phyloP scores from a whole-genome alignment of 2,888 invertebrate genomes.

The Pteria penguin region DNA sequence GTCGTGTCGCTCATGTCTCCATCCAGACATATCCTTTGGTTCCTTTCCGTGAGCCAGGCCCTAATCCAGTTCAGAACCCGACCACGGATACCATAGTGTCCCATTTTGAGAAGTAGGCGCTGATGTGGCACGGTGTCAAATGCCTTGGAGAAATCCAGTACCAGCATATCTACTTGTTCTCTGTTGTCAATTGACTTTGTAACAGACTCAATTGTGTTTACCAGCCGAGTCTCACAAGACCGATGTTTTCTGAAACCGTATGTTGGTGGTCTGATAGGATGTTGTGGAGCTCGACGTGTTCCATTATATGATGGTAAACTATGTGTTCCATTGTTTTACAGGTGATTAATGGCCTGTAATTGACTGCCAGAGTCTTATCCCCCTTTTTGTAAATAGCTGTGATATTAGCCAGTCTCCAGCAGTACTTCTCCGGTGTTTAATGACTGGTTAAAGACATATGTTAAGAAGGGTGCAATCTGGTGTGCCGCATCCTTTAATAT shows the following conservation, averaged over 20 bases:
- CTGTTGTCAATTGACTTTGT: neutral
- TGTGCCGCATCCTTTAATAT: no score
- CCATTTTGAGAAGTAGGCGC: constrained; percentile 4
- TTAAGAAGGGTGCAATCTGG: no score
- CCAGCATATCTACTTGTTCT: neutral
- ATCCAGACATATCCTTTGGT: constrained; percentile 7
- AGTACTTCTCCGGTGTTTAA: neutral
- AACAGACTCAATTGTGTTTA: neutral
- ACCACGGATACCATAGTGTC: neutral
- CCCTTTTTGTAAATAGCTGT: neutral
- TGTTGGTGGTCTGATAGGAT: neutral
- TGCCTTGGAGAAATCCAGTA: neutral
- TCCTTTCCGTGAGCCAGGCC: constrained; percentile 4
- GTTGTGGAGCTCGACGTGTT: neutral
- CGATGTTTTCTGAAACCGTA: neutral
- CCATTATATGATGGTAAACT: neutral
- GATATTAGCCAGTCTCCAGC: neutral
- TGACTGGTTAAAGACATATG: neutral
- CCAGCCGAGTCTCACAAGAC: neutral
- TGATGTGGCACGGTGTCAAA: constrained; percentile 6
- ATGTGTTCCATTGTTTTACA: neutral
- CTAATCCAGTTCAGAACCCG: neutral
- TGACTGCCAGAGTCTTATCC: neutral
- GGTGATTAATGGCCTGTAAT: neutral
- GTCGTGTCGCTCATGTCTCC: neutral